Evolutionary conservation across 2,113 vertebrate species (phyloP), one percentile per base, ranked within the genome.

Genomic region (Sciurus niger): DNA sequence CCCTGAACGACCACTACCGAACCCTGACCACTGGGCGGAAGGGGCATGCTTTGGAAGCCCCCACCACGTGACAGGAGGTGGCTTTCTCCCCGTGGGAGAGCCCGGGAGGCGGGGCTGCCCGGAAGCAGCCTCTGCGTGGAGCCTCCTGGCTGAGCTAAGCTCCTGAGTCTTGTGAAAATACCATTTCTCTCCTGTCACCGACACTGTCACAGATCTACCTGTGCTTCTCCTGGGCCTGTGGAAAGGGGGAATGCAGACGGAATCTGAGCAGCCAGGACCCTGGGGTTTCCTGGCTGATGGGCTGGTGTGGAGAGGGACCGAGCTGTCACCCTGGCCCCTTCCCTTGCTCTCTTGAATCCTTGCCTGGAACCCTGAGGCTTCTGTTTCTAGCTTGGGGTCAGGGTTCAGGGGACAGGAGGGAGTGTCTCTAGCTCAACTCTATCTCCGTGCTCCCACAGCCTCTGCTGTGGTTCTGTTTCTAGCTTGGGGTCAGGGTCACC

Each of bases 31-130:
- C 65, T 16, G 8, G 3, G 6, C 8, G 48, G 67, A 90, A 48
- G 43, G 24, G 22, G n/a, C 28, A 11, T 40, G 2, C 37, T 82
- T 40, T 43, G 60, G 80, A 43, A 3, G 6, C 2, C 63, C 18
- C 72, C 4, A 2, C 14, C 0, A 12, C 6, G 32, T 43, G 55
- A 20, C 14, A 22, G 12, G 4, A 20, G 46, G 76, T 3, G 40
- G 13, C 37, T 3, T 18, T 67, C 24, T 20, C 16, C 18, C 8
- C 68, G 13, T 28, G 11, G 46, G 48, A 60, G 18, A 9, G 85
- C 24, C 9, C 4, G 0, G 25, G 16, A 53, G 20, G 8, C 30
- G 6, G 13, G n/a, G 22, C 12, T 14, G 12, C 40, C 8, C 0
- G 16, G 58, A 40, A 28, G 76, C 25, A 5, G 53, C 28, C 84